A percentile compares a stretch with the other conserved stretches of the same genome.
Conservation (phyloP, 2,113 vertebrate genomes). For the Odontesthes bonariensis region DNA sequence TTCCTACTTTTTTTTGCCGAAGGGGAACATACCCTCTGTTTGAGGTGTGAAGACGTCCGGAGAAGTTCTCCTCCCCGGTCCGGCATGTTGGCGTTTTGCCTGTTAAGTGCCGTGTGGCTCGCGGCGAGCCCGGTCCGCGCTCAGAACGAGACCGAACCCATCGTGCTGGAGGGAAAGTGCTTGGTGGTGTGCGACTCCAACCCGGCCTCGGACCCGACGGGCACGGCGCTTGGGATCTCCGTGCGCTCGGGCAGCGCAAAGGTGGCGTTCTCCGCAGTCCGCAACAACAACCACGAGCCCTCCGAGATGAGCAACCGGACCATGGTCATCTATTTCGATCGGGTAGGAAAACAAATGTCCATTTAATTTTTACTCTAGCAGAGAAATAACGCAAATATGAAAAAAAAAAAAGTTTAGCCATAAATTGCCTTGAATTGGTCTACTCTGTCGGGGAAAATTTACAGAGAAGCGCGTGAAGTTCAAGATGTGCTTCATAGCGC, state of each 20-base stretch:
- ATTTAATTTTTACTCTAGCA: neutral
- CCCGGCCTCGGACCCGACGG: conserved; percentile 93
- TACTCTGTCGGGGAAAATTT: too few relatives aligned
- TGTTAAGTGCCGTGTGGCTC: conserved; percentile 87
- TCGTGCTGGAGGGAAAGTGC: conserved; percentile 95
- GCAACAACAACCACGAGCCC: conserved; percentile 98
- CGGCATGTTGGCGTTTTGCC: conserved; percentile 81
- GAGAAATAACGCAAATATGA: neutral
- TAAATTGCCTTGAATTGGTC: too few relatives aligned
- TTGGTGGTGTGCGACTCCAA: conserved; percentile 97
- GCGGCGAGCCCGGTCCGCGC: conserved; percentile 80
- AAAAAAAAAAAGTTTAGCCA: too few relatives aligned
- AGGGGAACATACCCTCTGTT: conserved; percentile 35
- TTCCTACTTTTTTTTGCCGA: neutral
- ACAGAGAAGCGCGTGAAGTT: too few relatives aligned
- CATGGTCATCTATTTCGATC: conserved; percentile 97
- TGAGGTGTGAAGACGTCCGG: conserved; percentile 28
- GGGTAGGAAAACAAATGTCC: conserved; percentile 76
- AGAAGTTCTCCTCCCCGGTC: conserved; percentile 55
- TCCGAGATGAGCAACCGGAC: conserved; percentile 99
- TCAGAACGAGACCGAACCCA: conserved; percentile 97
- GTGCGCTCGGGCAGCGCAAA: conserved; percentile 96
- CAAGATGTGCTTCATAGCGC: too few relatives aligned
- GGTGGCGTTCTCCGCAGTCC: conserved; percentile 95
- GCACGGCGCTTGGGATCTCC: conserved; percentile 94